Evolutionary conservation across 2,888 invertebrate genomes (phyloP).

Genomic region (Zonitis immaculata): DNA sequence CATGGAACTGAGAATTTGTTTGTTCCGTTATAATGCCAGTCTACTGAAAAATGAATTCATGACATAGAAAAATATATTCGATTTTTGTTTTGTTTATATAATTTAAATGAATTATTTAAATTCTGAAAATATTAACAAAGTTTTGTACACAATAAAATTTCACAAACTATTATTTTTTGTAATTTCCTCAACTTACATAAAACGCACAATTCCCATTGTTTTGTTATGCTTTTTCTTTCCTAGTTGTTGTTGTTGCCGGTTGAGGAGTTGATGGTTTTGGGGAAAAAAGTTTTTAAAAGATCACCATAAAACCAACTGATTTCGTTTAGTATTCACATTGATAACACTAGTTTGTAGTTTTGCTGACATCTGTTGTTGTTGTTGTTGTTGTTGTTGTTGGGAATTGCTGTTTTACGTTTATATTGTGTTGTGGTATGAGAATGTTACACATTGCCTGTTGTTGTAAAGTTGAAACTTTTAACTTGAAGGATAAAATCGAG

Average conservation of each 20-base stretch:
- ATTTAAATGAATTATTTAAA: too few relatives aligned
- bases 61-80: neutral
- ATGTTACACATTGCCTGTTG: constrained; percentile 20
- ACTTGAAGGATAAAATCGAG: constrained; percentile 8
- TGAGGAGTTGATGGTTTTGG: neutral
- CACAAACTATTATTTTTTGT: too few relatives aligned
- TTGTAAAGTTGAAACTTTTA: constrained; percentile 26
- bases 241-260: neutral
- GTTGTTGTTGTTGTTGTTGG: constrained; percentile 24
- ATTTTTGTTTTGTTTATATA: too few relatives aligned
- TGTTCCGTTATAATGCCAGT: too few relatives aligned
- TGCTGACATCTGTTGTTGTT: constrained; percentile 31
- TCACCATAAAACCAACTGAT: constrained; percentile 31
- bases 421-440: constrained; percentile 3
- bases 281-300: constrained; percentile 31
- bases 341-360: constrained; percentile 26
- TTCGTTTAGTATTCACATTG: constrained; percentile 34
- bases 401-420: constrained; percentile 16
- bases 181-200: too few relatives aligned
- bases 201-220: too few relatives aligned
- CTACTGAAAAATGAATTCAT: too few relatives aligned
- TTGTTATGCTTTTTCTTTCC: too few relatives aligned
- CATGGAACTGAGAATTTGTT: too few relatives aligned
- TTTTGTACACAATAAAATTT: too few relatives aligned
- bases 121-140: too few relatives aligned